A percentile compares a stretch with the other conserved stretches of the same genome.
Conservation (phyloP, 2,113 vertebrate species). For the Eurystomus gularis region DNA sequence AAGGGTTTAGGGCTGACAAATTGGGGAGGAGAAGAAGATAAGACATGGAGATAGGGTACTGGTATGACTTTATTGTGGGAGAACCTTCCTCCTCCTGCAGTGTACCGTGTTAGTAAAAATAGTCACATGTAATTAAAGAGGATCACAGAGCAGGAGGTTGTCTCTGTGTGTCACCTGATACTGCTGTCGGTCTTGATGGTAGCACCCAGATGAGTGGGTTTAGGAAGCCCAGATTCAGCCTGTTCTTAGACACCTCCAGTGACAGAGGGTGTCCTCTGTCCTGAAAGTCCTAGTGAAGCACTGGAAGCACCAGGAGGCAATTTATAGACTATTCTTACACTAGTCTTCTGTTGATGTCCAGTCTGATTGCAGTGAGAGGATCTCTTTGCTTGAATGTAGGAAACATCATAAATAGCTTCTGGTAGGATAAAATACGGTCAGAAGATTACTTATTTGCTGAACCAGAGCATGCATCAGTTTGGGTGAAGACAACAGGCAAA, state of each 20-base stretch:
- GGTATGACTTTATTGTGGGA: neutral
- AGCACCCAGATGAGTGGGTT: neutral
- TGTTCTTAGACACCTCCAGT: neutral
- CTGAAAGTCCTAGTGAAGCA: neutral
- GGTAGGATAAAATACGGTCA: neutral
- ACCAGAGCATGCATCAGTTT: neutral
- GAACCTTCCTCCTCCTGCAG: neutral
- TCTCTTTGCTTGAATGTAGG: neutral
- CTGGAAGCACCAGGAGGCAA: neutral
- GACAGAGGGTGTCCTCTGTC: neutral
- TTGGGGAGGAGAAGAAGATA: neutral
- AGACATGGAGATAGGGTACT: neutral
- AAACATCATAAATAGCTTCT: neutral
- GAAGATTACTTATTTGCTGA: neutral
- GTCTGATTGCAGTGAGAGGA: neutral
- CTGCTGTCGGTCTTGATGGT: neutral
- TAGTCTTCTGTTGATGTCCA: neutral
- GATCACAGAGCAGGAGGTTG: neutral
- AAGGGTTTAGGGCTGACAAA: neutral
- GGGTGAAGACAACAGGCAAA: neutral
- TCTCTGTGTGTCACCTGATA: conserved; percentile 2
- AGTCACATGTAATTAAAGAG: neutral
- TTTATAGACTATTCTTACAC: neutral
- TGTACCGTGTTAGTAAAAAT: neutral
- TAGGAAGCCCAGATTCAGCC: neutral